These are phyloP conservation scores for Rotaria magnacalcarata DNA, from an alignment of 2,888 invertebrate species.

Conservation along the genomic window DNA sequence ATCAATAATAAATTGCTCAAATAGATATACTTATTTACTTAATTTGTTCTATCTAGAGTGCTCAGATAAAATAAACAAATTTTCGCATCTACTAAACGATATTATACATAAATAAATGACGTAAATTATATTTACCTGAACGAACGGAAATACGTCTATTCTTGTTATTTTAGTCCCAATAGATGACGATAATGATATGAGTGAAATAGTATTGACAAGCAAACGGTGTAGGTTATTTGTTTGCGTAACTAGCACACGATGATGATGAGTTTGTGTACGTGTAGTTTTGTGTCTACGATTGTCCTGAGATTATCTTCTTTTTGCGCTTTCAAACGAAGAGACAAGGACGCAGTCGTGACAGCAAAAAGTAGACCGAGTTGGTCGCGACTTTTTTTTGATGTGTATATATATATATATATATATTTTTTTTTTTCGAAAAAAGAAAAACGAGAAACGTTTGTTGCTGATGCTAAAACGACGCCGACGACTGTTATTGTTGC, in stretches of 20 bases:
- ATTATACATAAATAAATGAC: not conserved
- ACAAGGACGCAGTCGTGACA: not conserved
- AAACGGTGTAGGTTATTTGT: not conserved
- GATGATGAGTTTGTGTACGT: not conserved
- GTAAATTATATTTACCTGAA: constrained; percentile 9
- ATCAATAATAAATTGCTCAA: not conserved
- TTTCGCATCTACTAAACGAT: not conserved
- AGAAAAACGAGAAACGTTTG: constrained; percentile 26
- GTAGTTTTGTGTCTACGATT: not conserved
- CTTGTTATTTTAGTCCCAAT: not conserved
- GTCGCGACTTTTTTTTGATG: constrained; percentile 9
- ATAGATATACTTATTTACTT: not conserved
- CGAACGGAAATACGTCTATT: not conserved
- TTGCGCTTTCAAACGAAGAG: not conserved
- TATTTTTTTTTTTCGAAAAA: constrained; percentile 19
- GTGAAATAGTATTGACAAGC: not conserved
- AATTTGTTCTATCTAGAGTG: not conserved
- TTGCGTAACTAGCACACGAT: not conserved
- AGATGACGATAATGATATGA: not conserved
- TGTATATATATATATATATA: not conserved
- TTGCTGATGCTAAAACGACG: constrained; percentile 12
- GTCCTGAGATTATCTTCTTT: not conserved
- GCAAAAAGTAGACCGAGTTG: not conserved
- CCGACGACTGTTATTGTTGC: constrained; percentile 8
- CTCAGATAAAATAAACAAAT: not conserved